Evolutionary conservation across 2,888 invertebrate species (phyloP), one percentile per base, ranked within the genome.

Genomic region (Heliconius ethilla): DNA sequence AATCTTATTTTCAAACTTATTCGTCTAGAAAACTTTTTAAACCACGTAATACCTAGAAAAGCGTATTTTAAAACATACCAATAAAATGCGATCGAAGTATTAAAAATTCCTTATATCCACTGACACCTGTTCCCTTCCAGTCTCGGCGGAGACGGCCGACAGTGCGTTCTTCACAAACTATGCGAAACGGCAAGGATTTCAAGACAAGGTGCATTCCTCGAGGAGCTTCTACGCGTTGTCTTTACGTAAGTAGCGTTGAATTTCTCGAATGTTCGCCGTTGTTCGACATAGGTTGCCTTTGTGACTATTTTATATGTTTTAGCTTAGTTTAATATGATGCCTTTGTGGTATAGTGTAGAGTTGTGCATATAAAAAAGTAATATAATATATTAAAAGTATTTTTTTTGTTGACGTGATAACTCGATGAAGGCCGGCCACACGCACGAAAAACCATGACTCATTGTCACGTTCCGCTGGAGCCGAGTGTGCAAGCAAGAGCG

Each of bases 161-260:
- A 95, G 80, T 96, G 96, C 90, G 94, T 96, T 81, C 94, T 96
- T 84, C 96, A 95, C 87, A 95, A 96, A 84, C 94, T 96, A 87
- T 96, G 96, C 89, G 95, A 95, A 86, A 93, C 96, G 25, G 95
- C 95, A 79, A 89, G 89, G 81, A 81, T 83, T 33, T 80, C 86
- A 45, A 84, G 86, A 78, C 95, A 95, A 82, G 96, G 95, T 70
- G 94, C 95, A 84, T 96, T 96, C 88, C 90, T 96, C 82, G 94
- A 96, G 81, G 96, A 96, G 92, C 95, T 96, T 77, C 88, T 96
- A 18, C 95, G 95, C 86, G 94, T 95, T 79, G 92, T 96, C 81
- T 96, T 96, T 89, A 96, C 95, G 96, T 96, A 89, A 74, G 74
- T 74, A 63, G 40, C 73, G 73, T 59, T 74, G 67, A 77, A 77